phyloP scores from a whole-genome alignment of 2,888 invertebrate genomes.

The Rhabditoides inermis region DNA sequence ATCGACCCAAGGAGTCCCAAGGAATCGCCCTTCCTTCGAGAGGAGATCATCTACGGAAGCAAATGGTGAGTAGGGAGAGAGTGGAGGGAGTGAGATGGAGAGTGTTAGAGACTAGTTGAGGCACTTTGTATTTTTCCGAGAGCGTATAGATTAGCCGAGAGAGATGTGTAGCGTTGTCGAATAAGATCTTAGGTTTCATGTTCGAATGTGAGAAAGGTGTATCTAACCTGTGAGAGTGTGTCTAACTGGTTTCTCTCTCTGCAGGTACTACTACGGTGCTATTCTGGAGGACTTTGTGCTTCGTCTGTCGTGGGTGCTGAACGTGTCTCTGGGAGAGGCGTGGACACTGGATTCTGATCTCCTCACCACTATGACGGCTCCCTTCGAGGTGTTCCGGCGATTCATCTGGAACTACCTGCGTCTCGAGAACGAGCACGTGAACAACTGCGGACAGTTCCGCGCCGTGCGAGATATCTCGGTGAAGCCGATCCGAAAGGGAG shows the following conservation, averaged over 20 bases:
- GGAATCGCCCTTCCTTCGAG: constrained; percentile 65
- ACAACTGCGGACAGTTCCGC: constrained; percentile 92
- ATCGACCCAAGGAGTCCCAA: constrained; percentile 74
- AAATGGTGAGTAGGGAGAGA: constrained; percentile 12
- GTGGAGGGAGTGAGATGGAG: too few relatives aligned
- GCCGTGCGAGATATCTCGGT: constrained; percentile 95
- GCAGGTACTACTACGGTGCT: constrained; percentile 57
- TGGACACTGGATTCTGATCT: constrained; percentile 50
- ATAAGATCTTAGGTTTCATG: too few relatives aligned
- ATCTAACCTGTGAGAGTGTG: constrained; percentile 2
- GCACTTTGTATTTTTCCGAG: too few relatives aligned
- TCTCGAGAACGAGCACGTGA: constrained; percentile 94
- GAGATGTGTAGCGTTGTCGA: too few relatives aligned
- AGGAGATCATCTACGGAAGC: constrained; percentile 52
- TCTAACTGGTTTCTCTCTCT: constrained; percentile 3
- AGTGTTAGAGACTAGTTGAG: too few relatives aligned
- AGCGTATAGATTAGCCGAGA: too few relatives aligned
- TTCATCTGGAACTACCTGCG: constrained; percentile 99
- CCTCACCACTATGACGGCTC: constrained; percentile 46
- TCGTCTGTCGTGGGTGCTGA: constrained; percentile 83
- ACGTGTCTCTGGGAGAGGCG: constrained; percentile 62
- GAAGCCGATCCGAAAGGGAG: constrained; percentile 69
- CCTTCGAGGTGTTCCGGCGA: constrained; percentile 58
- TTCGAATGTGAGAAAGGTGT: too few relatives aligned
- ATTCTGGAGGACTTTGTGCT: constrained; percentile 86